Evolutionary conservation across 2,113 vertebrate genomes (phyloP).

Genomic region (Zosterops lateralis): DNA sequence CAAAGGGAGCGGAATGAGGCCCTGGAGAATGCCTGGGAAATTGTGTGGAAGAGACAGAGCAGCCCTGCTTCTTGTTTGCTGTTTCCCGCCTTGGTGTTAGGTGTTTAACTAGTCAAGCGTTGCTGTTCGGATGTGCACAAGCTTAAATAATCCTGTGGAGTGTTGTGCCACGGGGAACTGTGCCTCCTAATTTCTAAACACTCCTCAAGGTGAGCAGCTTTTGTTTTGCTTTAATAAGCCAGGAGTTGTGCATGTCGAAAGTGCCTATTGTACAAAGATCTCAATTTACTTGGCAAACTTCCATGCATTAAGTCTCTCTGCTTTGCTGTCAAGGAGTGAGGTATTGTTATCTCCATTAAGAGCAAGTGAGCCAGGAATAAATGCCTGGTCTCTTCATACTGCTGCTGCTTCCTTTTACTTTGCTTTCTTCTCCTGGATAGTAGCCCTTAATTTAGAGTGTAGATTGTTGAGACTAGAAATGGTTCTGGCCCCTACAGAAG

Average conservation of each 20-base stretch:
- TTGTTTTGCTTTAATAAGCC: conserved; percentile 47
- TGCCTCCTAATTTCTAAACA: conserved; percentile 1
- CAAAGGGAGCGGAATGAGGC: background rate
- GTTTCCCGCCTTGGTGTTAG: background rate
- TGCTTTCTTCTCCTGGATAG: background rate
- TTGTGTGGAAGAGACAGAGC: background rate
- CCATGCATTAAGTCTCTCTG: conserved; percentile 20
- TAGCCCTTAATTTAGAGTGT: background rate
- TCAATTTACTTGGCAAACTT: conserved; percentile 59
- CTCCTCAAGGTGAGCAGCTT: conserved; percentile 20
- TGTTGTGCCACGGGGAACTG: background rate
- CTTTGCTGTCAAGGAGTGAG: conserved; percentile 48
- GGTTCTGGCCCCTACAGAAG: background rate
- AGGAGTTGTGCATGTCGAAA: conserved; percentile 40
- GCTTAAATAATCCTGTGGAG: background rate
- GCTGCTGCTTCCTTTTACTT: background rate
- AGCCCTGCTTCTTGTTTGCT: accelerated
- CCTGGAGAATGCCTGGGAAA: background rate
- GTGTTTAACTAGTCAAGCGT: background rate
- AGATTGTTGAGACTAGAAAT: background rate
- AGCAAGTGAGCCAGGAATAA: conserved; percentile 46
- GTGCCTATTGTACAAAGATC: conserved; percentile 50
- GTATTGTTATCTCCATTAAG: conserved; percentile 54
- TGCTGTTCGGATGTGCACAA: background rate
- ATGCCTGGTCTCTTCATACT: background rate